Evolutionary conservation across 1,140 invertebrate species (phyloP), one percentile per base, ranked within the genome.

Genomic region (Cryptotermes secundus): DNA sequence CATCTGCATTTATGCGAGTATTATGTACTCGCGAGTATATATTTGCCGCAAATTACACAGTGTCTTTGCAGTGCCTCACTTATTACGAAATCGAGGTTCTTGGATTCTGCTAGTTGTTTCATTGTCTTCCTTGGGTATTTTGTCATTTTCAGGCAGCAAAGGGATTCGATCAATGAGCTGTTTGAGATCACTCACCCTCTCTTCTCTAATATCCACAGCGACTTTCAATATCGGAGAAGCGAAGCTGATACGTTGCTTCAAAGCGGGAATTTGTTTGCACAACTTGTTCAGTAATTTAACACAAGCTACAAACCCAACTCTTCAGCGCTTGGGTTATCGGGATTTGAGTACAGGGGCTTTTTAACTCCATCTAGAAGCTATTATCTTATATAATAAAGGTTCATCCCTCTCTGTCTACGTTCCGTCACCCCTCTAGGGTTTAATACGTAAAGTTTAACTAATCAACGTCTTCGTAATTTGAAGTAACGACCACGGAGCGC

Each of bases 311-410:
- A 9, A 72, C n/a, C n/a, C 59, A 9, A 72, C n/a, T n/a, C n/a
- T 72, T n/a, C 59, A 31, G n/a, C 31, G 59, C 10, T 31, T 26
- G 59, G n/a, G 14, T 72, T 72, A 72, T 72, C 59, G 59, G 59
- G 59, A 72, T 72, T 72, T 31, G 10, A 72, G 59, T 72, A n/a
- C 14, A 31, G 59, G n/a, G 59, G 59, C 59, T 72, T 72, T 72
- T 72, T 72, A 72, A 72, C 59, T 72, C n/a, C 59, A 72, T n/a
- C 59, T 72, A 72, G 59, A 72, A 72, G 26, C 59, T 72, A 72
- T 72, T 72, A 72, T 72, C 59, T 72, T 72, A 7, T 72, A 72
- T n/a, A 72, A 72, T 72, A n/a, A n/a, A 31, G 26, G 59, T 72
- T 72, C 59, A 31, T 72, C 59, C 59, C 59, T 72, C 59, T 72